These are phyloP conservation scores for Sciurus carolinensis DNA, from an alignment of 2,797 vertebrate genomes.

Conservation along the genomic window DNA sequence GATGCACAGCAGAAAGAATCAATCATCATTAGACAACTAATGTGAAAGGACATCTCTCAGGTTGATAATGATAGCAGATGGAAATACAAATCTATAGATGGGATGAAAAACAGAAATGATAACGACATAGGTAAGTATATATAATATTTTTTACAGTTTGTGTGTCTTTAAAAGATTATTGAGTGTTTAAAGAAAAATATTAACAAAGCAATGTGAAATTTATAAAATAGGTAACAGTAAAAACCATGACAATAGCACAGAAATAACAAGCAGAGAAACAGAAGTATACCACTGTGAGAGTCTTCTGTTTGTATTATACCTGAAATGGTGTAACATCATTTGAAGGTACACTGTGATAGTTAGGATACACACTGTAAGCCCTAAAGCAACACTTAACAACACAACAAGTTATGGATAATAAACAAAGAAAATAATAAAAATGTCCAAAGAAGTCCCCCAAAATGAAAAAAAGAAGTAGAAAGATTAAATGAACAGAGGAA, in stretches of 20 bases:
- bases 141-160: background rate
- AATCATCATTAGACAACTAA: background rate
- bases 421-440: background rate
- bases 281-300: background rate
- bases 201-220: background rate
- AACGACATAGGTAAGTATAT: background rate
- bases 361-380: background rate
- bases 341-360: background rate
- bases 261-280: background rate
- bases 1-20: background rate
- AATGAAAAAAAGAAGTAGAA: background rate
- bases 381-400: background rate
- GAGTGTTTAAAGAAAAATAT: background rate
- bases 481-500: background rate
- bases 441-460: background rate
- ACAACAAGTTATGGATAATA: background rate
- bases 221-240: background rate
- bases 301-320: background rate
- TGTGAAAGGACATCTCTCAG: background rate
- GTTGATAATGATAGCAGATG: background rate
- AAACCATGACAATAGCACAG: background rate
- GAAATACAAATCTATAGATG: background rate
- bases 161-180: background rate
- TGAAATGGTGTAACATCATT: background rate
- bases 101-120: background rate